Evolutionary conservation across 2,888 invertebrate genomes (phyloP).

Genomic region (Drosophila quinaria): DNA sequence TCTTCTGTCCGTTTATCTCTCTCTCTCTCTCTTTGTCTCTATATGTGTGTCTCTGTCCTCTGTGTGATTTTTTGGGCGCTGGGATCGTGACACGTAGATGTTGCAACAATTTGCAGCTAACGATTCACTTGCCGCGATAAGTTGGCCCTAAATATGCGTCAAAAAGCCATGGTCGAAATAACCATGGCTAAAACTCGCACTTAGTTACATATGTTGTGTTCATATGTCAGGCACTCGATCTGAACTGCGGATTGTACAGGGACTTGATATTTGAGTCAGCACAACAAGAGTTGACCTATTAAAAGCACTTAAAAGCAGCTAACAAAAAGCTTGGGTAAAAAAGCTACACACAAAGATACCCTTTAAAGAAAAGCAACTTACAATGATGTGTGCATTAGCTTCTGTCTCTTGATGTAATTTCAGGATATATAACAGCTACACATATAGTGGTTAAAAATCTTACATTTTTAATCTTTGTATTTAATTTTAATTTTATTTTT

Average conservation of each 20-base stretch:
- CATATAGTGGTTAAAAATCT: no score
- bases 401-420: no score
- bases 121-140: slow-evolving; percentile 65
- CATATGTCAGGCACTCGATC: slow-evolving; percentile 41
- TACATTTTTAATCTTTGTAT: not conserved
- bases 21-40: slow-evolving; percentile 1
- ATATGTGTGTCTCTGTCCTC: slow-evolving; percentile 11
- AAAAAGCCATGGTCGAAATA: slow-evolving; percentile 8
- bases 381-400: no score
- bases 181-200: slow-evolving; percentile 15
- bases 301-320: not conserved
- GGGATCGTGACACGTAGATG: slow-evolving; percentile 81
- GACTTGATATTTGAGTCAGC: slow-evolving; percentile 48
- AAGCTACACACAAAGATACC: not conserved
- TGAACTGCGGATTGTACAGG: slow-evolving; percentile 33
- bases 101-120: slow-evolving; percentile 73
- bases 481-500: not conserved
- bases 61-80: slow-evolving; percentile 69
- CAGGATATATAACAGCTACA: no score
- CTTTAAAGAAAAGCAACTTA: not conserved
- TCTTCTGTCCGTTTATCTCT: slow-evolving; percentile 18
- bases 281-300: slow-evolving; percentile 47
- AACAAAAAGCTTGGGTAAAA: not conserved
- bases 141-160: slow-evolving; percentile 55
- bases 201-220: slow-evolving; percentile 26